A percentile compares a stretch with the other conserved stretches of the same genome.
These are phyloP conservation scores for Oceanodroma leucorhoa DNA, from an alignment of 2,797 vertebrate genomes.

Conservation along the genomic window DNA sequence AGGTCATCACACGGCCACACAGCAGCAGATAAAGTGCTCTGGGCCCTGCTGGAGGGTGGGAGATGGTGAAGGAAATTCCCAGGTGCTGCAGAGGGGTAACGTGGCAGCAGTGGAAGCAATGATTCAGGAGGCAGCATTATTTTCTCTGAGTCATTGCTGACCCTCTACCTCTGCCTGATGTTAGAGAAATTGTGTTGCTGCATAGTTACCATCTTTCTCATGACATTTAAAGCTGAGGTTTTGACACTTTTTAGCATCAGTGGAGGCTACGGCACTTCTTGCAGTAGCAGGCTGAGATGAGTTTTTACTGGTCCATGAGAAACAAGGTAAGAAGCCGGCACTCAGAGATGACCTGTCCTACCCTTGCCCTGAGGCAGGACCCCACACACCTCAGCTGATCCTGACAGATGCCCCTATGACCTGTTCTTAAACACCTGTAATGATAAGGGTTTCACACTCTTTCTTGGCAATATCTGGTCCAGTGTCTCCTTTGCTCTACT, in stretches of 20 bases:
- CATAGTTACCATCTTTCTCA: not conserved
- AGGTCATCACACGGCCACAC: not conserved
- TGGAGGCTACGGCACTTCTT: not conserved
- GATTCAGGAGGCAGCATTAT: constrained; percentile 19
- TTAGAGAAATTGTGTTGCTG: not conserved
- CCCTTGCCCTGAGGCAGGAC: not conserved
- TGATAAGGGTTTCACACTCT: not conserved
- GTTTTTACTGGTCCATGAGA: not conserved
- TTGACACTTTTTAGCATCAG: not conserved
- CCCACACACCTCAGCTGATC: not conserved
- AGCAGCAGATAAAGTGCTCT: not conserved
- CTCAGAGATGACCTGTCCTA: not conserved
- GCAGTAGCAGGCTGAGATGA: not conserved
- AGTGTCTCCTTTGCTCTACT: not conserved
- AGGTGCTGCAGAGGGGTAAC: not conserved
- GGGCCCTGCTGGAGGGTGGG: not conserved
- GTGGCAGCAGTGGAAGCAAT: not conserved
- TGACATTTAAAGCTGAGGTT: not conserved
- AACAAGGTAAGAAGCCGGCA: not conserved
- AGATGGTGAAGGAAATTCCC: constrained; percentile 49
- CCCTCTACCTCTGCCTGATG: not conserved
- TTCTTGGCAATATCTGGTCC: not conserved
- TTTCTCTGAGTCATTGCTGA: constrained; percentile 27
- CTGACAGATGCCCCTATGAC: not conserved
- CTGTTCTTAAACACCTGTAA: not conserved